phyloP scores from a whole-genome alignment of 2,888 invertebrate genomes.

The Trachelus stipa region DNA sequence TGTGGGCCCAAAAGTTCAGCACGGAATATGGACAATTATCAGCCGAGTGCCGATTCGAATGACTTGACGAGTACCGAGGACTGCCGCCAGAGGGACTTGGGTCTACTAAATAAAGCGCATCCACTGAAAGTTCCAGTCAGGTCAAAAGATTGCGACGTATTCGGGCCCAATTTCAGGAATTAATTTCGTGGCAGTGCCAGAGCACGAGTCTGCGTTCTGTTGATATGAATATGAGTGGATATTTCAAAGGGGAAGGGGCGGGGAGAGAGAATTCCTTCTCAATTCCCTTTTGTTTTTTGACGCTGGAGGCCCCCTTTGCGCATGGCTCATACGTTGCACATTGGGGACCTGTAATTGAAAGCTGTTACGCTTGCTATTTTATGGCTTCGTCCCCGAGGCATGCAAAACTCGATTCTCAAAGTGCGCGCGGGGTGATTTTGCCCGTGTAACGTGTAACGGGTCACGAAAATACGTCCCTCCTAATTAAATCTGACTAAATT shows the following conservation, averaged over 20 bases:
- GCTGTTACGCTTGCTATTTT: slow-evolving; percentile 63
- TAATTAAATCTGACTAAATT: slow-evolving; percentile 59
- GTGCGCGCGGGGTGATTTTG: slow-evolving; percentile 22
- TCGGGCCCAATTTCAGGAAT: background rate
- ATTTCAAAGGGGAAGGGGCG: slow-evolving; percentile 13
- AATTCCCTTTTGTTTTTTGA: slow-evolving; percentile 19
- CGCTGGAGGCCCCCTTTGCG: slow-evolving; percentile 16
- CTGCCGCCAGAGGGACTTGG: no score
- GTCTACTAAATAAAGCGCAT: background rate
- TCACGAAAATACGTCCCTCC: slow-evolving; percentile 49
- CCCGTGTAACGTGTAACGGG: slow-evolving; percentile 38
- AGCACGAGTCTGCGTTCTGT: no score
- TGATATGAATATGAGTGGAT: no score
- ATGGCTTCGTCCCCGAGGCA: slow-evolving; percentile 59
- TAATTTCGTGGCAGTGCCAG: no score
- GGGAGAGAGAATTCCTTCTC: slow-evolving; percentile 14
- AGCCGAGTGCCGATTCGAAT: no score
- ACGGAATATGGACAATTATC: no score
- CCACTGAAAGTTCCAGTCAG: slow-evolving; percentile 11
- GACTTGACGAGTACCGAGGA: no score
- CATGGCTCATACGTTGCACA: slow-evolving; percentile 40
- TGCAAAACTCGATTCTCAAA: slow-evolving; percentile 58
- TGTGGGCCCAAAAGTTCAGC: no score
- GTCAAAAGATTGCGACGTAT: slow-evolving; percentile 3
- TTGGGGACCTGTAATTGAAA: slow-evolving; percentile 59